Conservation (phyloP, 2,888 invertebrate genomes). For the Nineta flava region DNA sequence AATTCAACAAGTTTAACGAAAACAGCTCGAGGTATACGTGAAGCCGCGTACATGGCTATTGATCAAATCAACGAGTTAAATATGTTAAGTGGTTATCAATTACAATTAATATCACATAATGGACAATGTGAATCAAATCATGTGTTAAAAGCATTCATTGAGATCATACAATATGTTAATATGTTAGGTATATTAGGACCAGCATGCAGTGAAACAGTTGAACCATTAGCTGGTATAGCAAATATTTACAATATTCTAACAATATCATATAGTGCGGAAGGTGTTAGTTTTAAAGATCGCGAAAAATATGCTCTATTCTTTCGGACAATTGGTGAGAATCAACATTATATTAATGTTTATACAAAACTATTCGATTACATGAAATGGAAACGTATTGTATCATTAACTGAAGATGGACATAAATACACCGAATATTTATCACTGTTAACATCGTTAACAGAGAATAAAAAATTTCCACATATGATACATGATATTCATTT, state of each 20-base stretch:
- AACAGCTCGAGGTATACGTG: constrained; percentile 39
- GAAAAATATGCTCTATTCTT: constrained; percentile 62
- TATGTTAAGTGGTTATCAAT: constrained; percentile 40
- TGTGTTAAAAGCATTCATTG: constrained; percentile 60
- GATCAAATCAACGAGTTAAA: constrained; percentile 44
- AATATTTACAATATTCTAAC: constrained; percentile 54
- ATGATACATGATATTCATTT: constrained; percentile 18
- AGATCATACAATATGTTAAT: constrained; percentile 39
- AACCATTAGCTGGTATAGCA: constrained; percentile 61
- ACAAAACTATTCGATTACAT: constrained; percentile 38
- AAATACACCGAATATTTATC: constrained; percentile 64
- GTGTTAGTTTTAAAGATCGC: constrained; percentile 51
- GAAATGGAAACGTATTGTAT: constrained; percentile 55
- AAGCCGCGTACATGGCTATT: constrained; percentile 45
- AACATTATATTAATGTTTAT: constrained; percentile 52
- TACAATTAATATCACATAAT: constrained; percentile 39
- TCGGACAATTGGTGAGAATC: constrained; percentile 63
- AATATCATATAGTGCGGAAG: constrained; percentile 66
- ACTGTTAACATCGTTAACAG: constrained; percentile 47
- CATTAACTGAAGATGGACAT: constrained; percentile 64
- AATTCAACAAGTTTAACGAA: constrained; percentile 25
- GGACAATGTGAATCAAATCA: constrained; percentile 55
- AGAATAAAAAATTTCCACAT: constrained; percentile 52
- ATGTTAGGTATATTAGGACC: constrained; percentile 62
- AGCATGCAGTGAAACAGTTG: constrained; percentile 66